Conservation (phyloP, 53 echinoderm and acorn worm species). For the Arbacia lixula region DNA sequence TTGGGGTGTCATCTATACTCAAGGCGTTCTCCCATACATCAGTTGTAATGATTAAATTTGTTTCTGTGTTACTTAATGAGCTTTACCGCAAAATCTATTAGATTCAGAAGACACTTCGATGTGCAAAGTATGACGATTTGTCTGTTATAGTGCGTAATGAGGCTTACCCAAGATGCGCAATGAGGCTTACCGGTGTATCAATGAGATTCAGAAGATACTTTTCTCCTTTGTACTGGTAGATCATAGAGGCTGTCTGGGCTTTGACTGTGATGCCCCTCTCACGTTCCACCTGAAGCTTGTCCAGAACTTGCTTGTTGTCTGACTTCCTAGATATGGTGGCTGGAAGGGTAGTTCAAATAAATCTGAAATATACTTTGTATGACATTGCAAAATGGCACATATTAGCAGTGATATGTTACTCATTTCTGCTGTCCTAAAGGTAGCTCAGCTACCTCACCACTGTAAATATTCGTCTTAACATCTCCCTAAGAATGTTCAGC, state of each 20-base stretch:
- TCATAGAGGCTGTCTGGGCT: constrained; percentile 92
- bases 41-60: not conserved
- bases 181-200: constrained; percentile 88
- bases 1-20: too few species aligned
- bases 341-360: constrained; percentile 43
- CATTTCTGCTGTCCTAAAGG: too few species aligned
- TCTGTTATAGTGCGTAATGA: too few species aligned
- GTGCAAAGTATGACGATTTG: too few species aligned
- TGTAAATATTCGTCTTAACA: too few species aligned
- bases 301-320: constrained; percentile 89
- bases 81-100: not conserved
- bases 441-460: too few species aligned
- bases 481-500: too few species aligned
- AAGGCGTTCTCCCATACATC: too few species aligned
- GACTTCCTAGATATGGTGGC: constrained; percentile 84
- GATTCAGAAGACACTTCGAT: too few species aligned
- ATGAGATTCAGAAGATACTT: constrained; percentile 93
- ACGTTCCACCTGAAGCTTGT: constrained; percentile 90
- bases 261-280: constrained; percentile 94
- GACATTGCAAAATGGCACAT: too few species aligned
- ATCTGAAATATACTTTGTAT: too few species aligned
- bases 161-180: not conserved
- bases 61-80: not conserved
- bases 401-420: too few species aligned
- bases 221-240: constrained; percentile 82